These are phyloP conservation scores for Eleutherodactylus coqui DNA, from an alignment of 2,797 vertebrate genomes.

Conservation along the genomic window DNA sequence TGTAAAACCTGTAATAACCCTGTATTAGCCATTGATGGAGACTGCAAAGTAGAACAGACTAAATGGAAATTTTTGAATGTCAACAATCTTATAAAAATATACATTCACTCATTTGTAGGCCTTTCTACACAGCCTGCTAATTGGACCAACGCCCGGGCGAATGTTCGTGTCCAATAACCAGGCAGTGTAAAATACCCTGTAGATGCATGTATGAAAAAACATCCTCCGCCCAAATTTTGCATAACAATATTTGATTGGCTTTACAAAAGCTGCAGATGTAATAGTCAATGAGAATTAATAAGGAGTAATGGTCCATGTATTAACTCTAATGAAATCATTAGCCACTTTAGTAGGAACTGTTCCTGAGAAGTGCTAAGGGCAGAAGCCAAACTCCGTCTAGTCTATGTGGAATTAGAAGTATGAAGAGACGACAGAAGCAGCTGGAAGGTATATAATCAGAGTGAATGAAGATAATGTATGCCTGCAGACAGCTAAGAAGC, in stretches of 20 bases:
- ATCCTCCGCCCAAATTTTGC: neutral
- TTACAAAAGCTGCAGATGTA: conserved; percentile 1
- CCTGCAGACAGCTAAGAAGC: neutral
- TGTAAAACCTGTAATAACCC: no score
- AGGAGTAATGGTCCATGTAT: conserved; percentile 4
- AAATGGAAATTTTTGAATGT: no score
- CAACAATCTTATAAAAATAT: no score
- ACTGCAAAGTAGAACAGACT: no score
- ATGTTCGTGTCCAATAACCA: no score
- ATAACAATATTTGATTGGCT: neutral
- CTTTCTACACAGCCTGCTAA: no score
- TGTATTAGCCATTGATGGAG: no score
- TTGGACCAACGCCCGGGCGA: no score
- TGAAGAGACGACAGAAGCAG: neutral
- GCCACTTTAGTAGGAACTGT: conserved; percentile 27
- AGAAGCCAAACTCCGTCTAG: conserved; percentile 23
- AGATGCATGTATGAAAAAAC: neutral
- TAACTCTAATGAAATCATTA: conserved; percentile 43
- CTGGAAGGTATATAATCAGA: neutral
- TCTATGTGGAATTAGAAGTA: conserved; percentile 18
- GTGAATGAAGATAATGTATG: neutral
- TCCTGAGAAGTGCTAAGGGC: conserved; percentile 15
- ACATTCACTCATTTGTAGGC: no score
- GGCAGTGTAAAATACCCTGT: no score
- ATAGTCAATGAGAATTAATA: conserved; percentile 30